These are phyloP conservation scores for Nilaparvata lugens DNA, from an alignment of 1,140 invertebrate genomes.

Conservation along the genomic window DNA sequence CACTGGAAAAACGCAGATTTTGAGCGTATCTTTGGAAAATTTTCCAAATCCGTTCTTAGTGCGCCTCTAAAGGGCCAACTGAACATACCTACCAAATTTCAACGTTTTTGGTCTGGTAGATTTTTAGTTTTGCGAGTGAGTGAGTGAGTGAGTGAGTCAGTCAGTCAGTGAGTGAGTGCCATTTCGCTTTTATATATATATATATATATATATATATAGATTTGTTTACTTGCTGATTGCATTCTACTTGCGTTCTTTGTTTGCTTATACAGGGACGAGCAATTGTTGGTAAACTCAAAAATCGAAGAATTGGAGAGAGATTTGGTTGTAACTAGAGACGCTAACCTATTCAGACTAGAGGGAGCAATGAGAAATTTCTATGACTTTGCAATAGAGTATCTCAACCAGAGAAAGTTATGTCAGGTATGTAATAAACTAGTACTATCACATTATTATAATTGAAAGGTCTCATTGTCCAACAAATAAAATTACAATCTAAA, in stretches of 20 bases:
- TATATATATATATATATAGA: too few species aligned
- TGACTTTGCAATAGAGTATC: conserved; percentile 47
- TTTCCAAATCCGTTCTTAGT: neutral
- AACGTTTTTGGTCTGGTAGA: too few species aligned
- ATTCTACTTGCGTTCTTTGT: neutral
- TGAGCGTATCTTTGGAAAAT: neutral
- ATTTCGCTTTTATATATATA: too few species aligned
- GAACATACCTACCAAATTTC: too few species aligned
- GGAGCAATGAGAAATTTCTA: conserved; percentile 55
- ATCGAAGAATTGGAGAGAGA: neutral
- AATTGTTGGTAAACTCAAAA: neutral
- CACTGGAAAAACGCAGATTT: too few species aligned
- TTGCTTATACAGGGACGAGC: neutral
- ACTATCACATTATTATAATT: too few species aligned
- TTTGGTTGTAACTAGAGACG: neutral
- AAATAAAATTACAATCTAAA: too few species aligned
- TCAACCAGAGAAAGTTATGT: conserved; percentile 31
- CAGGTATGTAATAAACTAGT: neutral
- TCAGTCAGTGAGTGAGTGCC: too few species aligned
- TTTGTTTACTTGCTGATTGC: neutral
- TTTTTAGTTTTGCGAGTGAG: too few species aligned
- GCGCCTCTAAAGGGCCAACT: too few species aligned
- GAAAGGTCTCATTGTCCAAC: too few species aligned
- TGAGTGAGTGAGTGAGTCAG: too few species aligned
- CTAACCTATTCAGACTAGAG: neutral